Base-by-base conservation (phyloP, 2,113 vertebrate genomes). In the Redunca redunca region DNA sequence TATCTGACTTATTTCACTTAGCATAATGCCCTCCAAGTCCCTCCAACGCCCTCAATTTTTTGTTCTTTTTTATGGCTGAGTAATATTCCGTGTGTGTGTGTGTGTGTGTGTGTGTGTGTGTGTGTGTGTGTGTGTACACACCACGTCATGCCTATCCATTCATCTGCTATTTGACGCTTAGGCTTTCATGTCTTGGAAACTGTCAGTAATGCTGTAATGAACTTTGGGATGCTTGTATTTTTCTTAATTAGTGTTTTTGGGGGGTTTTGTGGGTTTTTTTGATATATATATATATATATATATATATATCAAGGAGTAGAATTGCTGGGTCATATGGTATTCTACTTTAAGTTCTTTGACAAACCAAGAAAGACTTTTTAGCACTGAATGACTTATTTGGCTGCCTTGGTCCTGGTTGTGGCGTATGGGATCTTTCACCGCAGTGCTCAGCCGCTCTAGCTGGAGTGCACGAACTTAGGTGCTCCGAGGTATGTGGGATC, bases 381-480 rank as follows among this genome's bases (percentile, higher is more conserved):
- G 40, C 17, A 2, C 6, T 7, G 40, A 7, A 2, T 4, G 21
- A 7, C 71, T 26, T 43, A 26, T 4, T 2, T 14, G 40, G 23
- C 40, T 26, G 23, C 71, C 23, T 43, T 3, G 6, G 11, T 43
- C 71, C 23, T 43, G 23, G 23, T 26, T 43, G 71, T 12, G 3
- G 23, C 23, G 0, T 7, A 12, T 43, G 71, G 71, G 23, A 14
- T 26, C 23, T 43, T 43, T 14, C 71, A 43, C 5, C 7, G 3
- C 1, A 1, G 23, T 4, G 40, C 71, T 14, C 36, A 77, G 23
- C 15, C 71, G 26, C 40, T 43, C 36, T 14, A 77, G 71, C 6
- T 77, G 21, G 11, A 43, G 12, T 14, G 12, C 36, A 26, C 7
- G 0, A 77, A 43, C 36, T 74, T 40, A 25, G 71, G 12, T 43